These are phyloP conservation scores for Rhodeus uyekii DNA, from an alignment of 2,797 vertebrate genomes.

Conservation along the genomic window DNA sequence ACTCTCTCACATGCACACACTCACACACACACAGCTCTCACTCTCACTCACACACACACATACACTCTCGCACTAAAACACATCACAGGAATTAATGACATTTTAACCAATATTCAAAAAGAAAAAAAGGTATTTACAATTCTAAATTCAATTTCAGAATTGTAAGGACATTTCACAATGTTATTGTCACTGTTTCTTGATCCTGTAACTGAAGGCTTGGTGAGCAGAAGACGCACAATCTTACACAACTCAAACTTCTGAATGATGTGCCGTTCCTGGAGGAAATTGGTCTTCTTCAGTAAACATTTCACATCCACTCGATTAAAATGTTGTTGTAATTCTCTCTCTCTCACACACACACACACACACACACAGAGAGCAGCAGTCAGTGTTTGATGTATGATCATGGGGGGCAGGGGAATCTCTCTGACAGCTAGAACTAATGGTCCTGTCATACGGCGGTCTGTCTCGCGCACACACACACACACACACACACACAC, in stretches of 20 bases:
- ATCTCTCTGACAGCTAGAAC: constrained; percentile 22
- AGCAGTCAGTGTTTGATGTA: constrained; percentile 29
- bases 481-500: neutral
- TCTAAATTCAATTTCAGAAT: too few relatives aligned
- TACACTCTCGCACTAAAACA: neutral
- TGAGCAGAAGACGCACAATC: neutral
- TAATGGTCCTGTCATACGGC: constrained; percentile 24
- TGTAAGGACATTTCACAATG: neutral
- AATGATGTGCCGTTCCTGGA: neutral
- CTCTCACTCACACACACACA: neutral
- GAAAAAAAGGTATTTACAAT: neutral
- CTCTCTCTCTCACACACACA: neutral
- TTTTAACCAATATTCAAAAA: neutral
- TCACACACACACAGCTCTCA: neutral
- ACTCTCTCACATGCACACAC: neutral
- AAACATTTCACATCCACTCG: too few relatives aligned
- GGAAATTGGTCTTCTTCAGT: neutral
- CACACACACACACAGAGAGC: neutral
- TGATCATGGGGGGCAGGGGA: neutral
- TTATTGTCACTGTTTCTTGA: neutral
- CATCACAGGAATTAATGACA: neutral
- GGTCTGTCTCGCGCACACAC: neutral
- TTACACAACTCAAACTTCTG: neutral
- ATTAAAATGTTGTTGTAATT: neutral
- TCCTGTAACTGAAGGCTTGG: neutral